Evolutionary conservation across 2,888 invertebrate genomes (phyloP), one percentile per base, ranked within the genome.

Genomic region (Sesia bembeciformis): DNA sequence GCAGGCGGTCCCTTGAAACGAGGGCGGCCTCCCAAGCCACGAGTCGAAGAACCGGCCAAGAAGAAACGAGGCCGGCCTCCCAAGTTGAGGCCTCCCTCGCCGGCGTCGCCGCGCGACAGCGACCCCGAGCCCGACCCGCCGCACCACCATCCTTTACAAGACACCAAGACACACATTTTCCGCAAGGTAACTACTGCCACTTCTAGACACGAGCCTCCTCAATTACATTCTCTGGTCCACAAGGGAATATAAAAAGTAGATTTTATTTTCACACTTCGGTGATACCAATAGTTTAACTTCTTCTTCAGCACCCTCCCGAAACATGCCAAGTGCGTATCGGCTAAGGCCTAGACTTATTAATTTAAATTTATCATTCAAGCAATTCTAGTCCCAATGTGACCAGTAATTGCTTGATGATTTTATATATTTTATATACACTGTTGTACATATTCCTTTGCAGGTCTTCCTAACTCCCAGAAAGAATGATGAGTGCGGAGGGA

Each of bases 401-500:
- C 23, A 23, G 1, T 2, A 23, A 23, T 23, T 23, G 23, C 23
- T 23, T 23, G 23, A 23, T 23, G 23, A 23, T 23, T 23, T 23
- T 23, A 23, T 23, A 23, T 23, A 23, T 23, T 23, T 23, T 23
- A 23, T 23, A 23, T 23, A 23, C 23, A 23, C 2, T 23, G 23
- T 23, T 23, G 23, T 23, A 23, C 23, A 23, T 23, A 39, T 4
- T 54, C n/a, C 60, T 43, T 55, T 6, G 3, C 72, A 89, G 88
- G 87, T 89, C 40, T 89, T 88, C 63, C 46, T 46, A 46, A 86
- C 86, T 4, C 84, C 91, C n/a, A 90, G 88, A 65, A 91, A 91
- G 52, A 92, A 91, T 58, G 93, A 93, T 5, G 93, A 93, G 65
- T 92, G 93, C 52, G 94, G 94, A 38, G 93, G 93, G 0, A 94